Base-by-base conservation (phyloP, 2,888 invertebrate species). In the Mythimna lalbum region DNA sequence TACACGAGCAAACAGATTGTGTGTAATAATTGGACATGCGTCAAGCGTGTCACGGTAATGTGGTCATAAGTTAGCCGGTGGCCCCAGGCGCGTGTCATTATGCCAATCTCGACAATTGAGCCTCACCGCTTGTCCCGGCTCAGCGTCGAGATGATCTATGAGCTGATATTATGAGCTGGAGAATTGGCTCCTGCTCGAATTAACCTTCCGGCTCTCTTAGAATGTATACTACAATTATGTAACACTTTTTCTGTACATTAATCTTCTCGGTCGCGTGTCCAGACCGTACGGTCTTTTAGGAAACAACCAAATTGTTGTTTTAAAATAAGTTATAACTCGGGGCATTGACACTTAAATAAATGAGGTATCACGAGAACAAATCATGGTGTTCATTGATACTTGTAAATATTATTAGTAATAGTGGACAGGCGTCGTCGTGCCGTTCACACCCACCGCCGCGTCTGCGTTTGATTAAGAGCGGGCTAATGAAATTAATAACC, bases 401-500 rank as follows among this genome's bases (percentile, higher is more conserved):
- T 86, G 87, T 90, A 88, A 90, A 88, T 89, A 88, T 89, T 88
- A 81, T 86, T 84, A 87, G 86, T 88, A 85, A 87, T 85, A 81
- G 83, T 84, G 86, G 85, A 81, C 85, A 79, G 75, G 81, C 82
- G 80, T 73, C 82, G 80, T 73, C 85, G 88, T 86, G 88, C 86
- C 81, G 86, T 88, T 88, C 88, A 91, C 91, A 90, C 90, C 91
- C 90, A 88, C 88, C 86, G 84, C 86, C 81, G 81, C 73, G 85
- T 85, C 85, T 82, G 82, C 85, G 89, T 93, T 94, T 95, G 94
- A 95, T 95, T 95, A 94, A 94, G 92, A 93, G 90, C 91, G 89
- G 90, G 89, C 91, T 94, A 95, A 95, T 95, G 93, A 93, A 95
- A 95, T 95, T 95, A 95, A 95, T 95, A 94, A 94, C 94, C 92